phyloP scores from a whole-genome alignment of 2,113 vertebrate genomes.

The Pluvialis apricaria region DNA sequence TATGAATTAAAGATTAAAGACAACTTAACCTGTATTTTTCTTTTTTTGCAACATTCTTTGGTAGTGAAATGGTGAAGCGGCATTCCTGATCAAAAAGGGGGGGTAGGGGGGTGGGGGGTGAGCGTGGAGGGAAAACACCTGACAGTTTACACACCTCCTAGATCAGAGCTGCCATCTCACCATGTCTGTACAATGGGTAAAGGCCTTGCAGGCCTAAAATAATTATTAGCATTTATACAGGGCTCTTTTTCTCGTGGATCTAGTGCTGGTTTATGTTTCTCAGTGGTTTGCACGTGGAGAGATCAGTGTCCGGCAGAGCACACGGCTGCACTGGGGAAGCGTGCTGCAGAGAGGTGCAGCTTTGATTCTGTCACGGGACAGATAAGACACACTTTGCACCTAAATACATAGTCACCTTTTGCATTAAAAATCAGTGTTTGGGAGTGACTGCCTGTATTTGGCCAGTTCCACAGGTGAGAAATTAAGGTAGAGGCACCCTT shows the following conservation, averaged over 20 bases:
- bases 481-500: neutral
- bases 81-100: neutral
- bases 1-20: slow-evolving; percentile 79
- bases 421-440: fast-evolving
- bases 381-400: neutral
- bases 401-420: fast-evolving
- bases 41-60: neutral
- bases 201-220: neutral
- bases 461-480: neutral
- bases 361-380: fast-evolving
- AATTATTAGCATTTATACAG: neutral
- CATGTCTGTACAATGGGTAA: fast-evolving
- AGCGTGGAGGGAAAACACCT: neutral
- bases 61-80: neutral
- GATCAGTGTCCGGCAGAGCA: fast-evolving
- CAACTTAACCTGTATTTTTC: slow-evolving; percentile 66
- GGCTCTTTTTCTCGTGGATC: neutral
- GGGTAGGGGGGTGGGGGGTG: neutral
- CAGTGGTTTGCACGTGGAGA: fast-evolving
- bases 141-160: neutral
- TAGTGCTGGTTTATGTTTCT: fast-evolving
- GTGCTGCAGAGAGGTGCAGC: fast-evolving
- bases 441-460: fast-evolving
- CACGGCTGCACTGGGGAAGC: fast-evolving
- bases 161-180: neutral